A percentile compares a stretch with the other conserved stretches of the same genome.
These are phyloP conservation scores for Drosophila fuyamai DNA, from an alignment of 1,140 invertebrate species.

Conservation along the genomic window DNA sequence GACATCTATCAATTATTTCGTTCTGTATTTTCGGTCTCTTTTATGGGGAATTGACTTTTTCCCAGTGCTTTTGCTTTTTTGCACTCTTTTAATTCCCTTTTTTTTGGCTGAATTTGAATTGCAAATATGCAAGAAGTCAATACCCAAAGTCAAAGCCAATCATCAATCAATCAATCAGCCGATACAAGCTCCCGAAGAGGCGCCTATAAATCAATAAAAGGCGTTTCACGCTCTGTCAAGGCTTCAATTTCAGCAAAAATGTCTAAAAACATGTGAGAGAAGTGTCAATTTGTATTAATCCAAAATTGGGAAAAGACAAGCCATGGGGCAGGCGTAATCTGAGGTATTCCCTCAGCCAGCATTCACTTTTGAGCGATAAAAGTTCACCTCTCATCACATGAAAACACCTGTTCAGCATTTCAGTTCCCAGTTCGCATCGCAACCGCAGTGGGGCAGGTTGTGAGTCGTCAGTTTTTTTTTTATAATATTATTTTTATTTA, in stretches of 20 bases:
- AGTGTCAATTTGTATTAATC: constrained; percentile 43
- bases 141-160: constrained; percentile 72
- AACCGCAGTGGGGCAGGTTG: constrained; percentile 74
- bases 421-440: constrained; percentile 25
- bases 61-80: constrained; percentile 18
- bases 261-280: constrained; percentile 29
- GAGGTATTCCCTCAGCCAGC: constrained; percentile 63
- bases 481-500: background rate
- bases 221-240: constrained; percentile 66
- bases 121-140: constrained; percentile 63
- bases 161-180: constrained; percentile 57
- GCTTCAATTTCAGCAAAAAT: constrained; percentile 37
- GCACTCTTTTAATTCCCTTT: constrained; percentile 16
- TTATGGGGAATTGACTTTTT: constrained; percentile 9
- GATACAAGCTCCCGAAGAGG: constrained; percentile 23
- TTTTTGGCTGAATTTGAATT: constrained; percentile 56
- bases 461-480: constrained; percentile 40
- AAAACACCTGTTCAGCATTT: constrained; percentile 74
- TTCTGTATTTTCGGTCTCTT: constrained; percentile 37
- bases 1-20: constrained; percentile 76
- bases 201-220: constrained; percentile 72
- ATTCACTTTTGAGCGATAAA: constrained; percentile 35
- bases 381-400: constrained; percentile 52
- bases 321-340: constrained; percentile 46
- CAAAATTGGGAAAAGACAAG: background rate